phyloP scores from a whole-genome alignment of 2,888 invertebrate genomes.

The Hirtodrosophila trivittata region DNA sequence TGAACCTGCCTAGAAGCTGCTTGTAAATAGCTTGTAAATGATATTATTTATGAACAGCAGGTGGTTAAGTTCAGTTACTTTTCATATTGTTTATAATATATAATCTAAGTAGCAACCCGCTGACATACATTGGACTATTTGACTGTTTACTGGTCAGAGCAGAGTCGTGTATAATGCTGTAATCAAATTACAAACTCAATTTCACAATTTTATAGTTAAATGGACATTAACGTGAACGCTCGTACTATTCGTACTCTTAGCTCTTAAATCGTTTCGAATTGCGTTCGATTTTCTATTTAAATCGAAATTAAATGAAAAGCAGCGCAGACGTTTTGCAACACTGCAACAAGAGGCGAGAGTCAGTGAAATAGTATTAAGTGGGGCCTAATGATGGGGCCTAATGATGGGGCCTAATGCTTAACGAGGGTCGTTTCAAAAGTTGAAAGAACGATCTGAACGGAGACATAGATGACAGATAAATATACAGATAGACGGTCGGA shows the following conservation, averaged over 20 bases:
- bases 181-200: conserved; percentile 51
- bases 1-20: conserved; percentile 12
- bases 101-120: background rate
- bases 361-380: conserved; percentile 1
- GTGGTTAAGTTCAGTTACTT: conserved; percentile 30
- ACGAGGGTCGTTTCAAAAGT: conserved; percentile 10
- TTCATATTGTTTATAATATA: background rate
- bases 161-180: conserved; percentile 34
- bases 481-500: too few relatives aligned
- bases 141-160: conserved; percentile 4
- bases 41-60: conserved; percentile 35
- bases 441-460: too few relatives aligned
- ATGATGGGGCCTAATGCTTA: background rate
- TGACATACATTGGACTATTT: conserved; percentile 26
- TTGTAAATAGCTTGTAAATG: conserved; percentile 34
- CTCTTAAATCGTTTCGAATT: conserved; percentile 45
- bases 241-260: too few relatives aligned
- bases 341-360: conserved; percentile 5
- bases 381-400: background rate
- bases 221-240: conserved; percentile 41
- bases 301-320: conserved; percentile 54
- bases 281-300: conserved; percentile 47
- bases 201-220: conserved; percentile 50
- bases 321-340: conserved; percentile 34
- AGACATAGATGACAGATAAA: too few relatives aligned